These are phyloP conservation scores for Bombus superbus DNA, from an alignment of 1,140 invertebrate species.

Conservation along the genomic window DNA sequence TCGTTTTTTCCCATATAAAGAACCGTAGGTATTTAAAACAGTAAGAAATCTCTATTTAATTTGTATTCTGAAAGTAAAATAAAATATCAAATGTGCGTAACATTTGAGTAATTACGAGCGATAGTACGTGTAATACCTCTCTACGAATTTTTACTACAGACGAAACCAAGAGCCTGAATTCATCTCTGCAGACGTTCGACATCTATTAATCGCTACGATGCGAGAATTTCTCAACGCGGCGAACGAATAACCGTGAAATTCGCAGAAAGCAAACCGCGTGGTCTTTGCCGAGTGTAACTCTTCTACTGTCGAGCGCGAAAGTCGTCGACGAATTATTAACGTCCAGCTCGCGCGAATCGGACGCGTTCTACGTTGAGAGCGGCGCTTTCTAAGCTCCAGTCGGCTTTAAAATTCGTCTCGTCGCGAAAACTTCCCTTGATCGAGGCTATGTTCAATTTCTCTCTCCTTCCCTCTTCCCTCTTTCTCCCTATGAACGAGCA, in stretches of 20 bases:
- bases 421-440: background rate
- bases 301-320: constrained; percentile 26
- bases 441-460: too few relatives aligned
- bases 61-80: too few relatives aligned
- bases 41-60: too few relatives aligned
- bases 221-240: background rate
- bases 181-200: background rate
- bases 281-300: background rate
- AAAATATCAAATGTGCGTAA: too few relatives aligned
- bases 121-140: background rate
- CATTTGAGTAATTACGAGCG: too few relatives aligned
- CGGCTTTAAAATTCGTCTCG: constrained; percentile 25
- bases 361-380: constrained; percentile 22
- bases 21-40: too few relatives aligned
- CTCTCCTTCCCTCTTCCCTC: background rate
- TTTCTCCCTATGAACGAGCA: background rate
- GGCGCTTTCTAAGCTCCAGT: constrained; percentile 28
- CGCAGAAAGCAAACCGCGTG: constrained; percentile 1
- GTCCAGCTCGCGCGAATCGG: constrained; percentile 1
- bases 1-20: too few relatives aligned
- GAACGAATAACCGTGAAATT: constrained; percentile 40
- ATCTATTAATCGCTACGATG: constrained; percentile 5
- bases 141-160: background rate
- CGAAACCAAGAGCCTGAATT: background rate
- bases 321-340: constrained; percentile 45